Evolutionary conservation across 1,140 invertebrate species (phyloP).

Genomic region (Agrypnia vestita): DNA sequence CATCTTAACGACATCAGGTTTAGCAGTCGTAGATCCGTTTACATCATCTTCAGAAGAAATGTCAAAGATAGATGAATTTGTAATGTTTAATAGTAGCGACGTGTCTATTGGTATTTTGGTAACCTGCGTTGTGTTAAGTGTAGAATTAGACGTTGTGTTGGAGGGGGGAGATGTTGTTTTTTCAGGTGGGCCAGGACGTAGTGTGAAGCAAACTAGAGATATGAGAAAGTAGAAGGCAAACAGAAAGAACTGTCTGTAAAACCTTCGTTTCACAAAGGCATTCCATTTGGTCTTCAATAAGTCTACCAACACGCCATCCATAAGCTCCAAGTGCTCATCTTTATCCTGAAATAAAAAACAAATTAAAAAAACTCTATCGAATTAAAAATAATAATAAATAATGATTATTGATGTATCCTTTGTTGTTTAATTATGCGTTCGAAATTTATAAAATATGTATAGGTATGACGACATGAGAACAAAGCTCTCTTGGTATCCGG

Average conservation of each 20-base stretch:
- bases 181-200: constrained; percentile 84
- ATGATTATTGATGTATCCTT: too few relatives aligned
- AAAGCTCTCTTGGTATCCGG: too few relatives aligned
- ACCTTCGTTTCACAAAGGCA: constrained; percentile 95
- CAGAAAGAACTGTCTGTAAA: constrained; percentile 92
- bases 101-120: constrained; percentile 39
- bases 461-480: too few relatives aligned
- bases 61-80: constrained; percentile 42
- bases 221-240: constrained; percentile 93
- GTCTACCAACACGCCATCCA: constrained; percentile 96
- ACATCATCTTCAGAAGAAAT: constrained; percentile 36
- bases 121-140: constrained; percentile 7
- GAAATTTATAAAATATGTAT: too few relatives aligned
- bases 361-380: too few relatives aligned
- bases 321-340: constrained; percentile 94
- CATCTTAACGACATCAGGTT: constrained; percentile 7
- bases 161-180: constrained; percentile 50
- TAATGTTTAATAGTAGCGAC: constrained; percentile 46
- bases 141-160: constrained; percentile 33
- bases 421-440: too few relatives aligned
- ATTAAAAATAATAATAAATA: too few relatives aligned
- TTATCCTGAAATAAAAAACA: constrained; percentile 80
- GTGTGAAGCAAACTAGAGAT: constrained; percentile 89
- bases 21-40: constrained; percentile 1
- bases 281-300: constrained; percentile 98